Conservation (phyloP, 2,888 invertebrate species). For the Aphidoletes aphidimyza region DNA sequence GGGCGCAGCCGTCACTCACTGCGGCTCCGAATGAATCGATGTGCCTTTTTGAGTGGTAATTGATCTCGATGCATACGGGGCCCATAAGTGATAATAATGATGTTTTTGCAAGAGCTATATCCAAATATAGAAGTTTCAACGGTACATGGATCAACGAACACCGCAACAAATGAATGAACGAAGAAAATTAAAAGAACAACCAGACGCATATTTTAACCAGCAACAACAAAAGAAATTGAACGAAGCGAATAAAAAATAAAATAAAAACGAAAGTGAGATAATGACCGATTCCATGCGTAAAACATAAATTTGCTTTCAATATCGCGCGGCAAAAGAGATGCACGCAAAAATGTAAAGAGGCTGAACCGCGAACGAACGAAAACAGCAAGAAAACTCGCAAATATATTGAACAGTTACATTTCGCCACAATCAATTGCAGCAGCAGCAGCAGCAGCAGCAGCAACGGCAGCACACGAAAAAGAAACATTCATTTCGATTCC, state of each 20-base stretch:
- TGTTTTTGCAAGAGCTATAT: conserved; percentile 29
- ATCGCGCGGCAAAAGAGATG: not conserved
- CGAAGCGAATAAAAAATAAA: not conserved
- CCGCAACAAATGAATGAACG: not conserved
- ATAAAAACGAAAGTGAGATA: conserved; percentile 47
- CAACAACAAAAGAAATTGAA: conserved; percentile 31
- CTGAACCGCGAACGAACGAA: conserved; percentile 14
- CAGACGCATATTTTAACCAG: not conserved
- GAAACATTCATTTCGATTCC: not conserved
- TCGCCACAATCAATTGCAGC: no score
- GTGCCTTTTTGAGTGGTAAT: not conserved
- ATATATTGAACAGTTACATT: conserved; percentile 34
- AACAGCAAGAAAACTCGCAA: not conserved
- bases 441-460: no score
- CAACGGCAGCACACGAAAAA: not conserved
- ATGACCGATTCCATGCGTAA: conserved; percentile 49
- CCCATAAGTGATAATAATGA: conserved; percentile 46
- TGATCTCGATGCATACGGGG: conserved; percentile 35
- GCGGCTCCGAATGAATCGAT: not conserved
- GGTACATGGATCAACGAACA: not conserved
- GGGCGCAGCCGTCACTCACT: not conserved
- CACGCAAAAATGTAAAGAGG: not conserved
- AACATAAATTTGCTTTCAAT: conserved; percentile 51
- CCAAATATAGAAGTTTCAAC: conserved; percentile 37
- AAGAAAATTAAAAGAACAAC: not conserved